These are phyloP conservation scores for Eilema sororculum DNA, from an alignment of 2,888 invertebrate species.

Conservation along the genomic window DNA sequence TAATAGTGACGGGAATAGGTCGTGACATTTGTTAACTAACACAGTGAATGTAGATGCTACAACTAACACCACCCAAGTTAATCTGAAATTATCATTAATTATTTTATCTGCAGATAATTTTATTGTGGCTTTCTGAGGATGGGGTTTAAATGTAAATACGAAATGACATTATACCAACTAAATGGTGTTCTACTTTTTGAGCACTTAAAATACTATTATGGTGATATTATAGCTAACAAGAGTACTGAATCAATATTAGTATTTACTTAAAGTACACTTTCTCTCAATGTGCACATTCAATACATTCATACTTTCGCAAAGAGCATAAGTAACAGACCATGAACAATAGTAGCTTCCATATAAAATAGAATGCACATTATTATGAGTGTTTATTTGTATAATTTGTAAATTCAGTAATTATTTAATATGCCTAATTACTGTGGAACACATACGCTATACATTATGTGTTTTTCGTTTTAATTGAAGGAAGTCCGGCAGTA, in stretches of 20 bases:
- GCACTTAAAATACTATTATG: background rate
- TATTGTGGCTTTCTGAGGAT: too few species aligned
- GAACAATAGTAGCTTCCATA: slow-evolving; percentile 28
- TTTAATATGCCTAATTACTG: slow-evolving; percentile 1
- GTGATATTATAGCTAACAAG: background rate
- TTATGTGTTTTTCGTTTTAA: slow-evolving; percentile 29
- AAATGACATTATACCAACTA: background rate
- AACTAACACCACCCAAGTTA: slow-evolving; percentile 39
- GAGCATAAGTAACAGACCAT: slow-evolving; percentile 34
- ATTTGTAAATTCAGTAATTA: slow-evolving; percentile 4
- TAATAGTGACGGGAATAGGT: slow-evolving; percentile 31
- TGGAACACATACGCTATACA: slow-evolving; percentile 1
- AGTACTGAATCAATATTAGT: slow-evolving; percentile 41
- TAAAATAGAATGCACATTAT: slow-evolving; percentile 32
- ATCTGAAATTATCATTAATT: slow-evolving; percentile 34
- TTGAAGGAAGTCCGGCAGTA: slow-evolving; percentile 8
- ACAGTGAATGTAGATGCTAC: slow-evolving; percentile 29
- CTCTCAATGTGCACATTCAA: slow-evolving; percentile 60
- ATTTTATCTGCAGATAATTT: too few species aligned
- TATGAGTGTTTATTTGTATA: slow-evolving; percentile 28
- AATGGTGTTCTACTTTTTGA: background rate
- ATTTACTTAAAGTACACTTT: slow-evolving; percentile 60
- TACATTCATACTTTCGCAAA: slow-evolving; percentile 51
- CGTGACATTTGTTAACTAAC: slow-evolving; percentile 29
- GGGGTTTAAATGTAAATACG: too few species aligned